Evolutionary conservation across 2,113 vertebrate genomes (phyloP).

Genomic region (Apistogramma diplotaenia): DNA sequence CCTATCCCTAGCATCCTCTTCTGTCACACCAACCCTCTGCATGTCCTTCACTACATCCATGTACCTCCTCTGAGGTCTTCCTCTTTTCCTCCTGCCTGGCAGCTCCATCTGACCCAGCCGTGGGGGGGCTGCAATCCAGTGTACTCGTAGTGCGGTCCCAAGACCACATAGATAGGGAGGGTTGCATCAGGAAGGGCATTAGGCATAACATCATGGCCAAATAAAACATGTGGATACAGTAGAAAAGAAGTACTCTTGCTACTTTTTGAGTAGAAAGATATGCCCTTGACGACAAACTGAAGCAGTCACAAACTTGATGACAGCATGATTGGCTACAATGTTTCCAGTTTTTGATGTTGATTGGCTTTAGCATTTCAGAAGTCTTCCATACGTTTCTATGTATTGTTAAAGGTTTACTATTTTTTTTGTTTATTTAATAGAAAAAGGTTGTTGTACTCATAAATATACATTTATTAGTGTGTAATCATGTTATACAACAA

Average conservation of each 20-base stretch:
- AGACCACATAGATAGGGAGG: neutral
- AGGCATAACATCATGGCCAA: neutral
- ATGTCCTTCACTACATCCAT: neutral
- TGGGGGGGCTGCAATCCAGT: neutral
- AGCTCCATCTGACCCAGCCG: neutral
- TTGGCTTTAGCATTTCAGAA: neutral
- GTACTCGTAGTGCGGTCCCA: neutral
- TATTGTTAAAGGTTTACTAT: too few relatives aligned
- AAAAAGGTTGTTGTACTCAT: too few relatives aligned
- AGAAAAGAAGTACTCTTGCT: neutral
- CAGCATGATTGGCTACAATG: neutral
- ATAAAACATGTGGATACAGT: neutral
- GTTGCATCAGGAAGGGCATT: neutral
- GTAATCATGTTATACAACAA: too few relatives aligned
- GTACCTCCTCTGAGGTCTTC: neutral
- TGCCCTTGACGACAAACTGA: neutral
- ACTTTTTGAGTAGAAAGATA: neutral
- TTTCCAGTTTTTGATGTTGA: neutral
- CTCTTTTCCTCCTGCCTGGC: neutral
- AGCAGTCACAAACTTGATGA: neutral
- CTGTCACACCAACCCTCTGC: neutral
- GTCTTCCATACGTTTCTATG: neutral
- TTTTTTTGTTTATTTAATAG: too few relatives aligned
- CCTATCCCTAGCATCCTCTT: neutral
- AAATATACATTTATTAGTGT: too few relatives aligned